These are phyloP conservation scores for Hylyphantes graminicola DNA, from an alignment of 1,140 invertebrate genomes.

Conservation along the genomic window DNA sequence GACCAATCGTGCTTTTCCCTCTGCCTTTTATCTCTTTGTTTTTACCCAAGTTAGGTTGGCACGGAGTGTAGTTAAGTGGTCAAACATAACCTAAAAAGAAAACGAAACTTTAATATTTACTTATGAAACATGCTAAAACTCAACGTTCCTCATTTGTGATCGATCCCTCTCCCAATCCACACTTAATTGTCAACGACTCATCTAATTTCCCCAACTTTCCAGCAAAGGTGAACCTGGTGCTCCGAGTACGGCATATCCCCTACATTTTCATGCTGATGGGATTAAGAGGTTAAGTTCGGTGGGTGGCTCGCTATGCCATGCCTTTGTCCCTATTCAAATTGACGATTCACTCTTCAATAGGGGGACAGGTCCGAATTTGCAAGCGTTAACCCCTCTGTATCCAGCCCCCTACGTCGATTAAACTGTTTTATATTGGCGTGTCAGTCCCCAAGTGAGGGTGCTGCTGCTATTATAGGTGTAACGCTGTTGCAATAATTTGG, in stretches of 20 bases:
- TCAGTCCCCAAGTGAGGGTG: background rate
- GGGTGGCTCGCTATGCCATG: background rate
- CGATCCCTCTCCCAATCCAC: slow-evolving; percentile 5
- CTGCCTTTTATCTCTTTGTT: too few relatives aligned
- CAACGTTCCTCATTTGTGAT: background rate
- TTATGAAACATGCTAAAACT: too few relatives aligned
- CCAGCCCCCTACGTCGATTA: slow-evolving; percentile 18
- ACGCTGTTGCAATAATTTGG: background rate
- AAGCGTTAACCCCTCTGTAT: slow-evolving; percentile 16
- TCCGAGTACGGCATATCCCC: slow-evolving; percentile 38
- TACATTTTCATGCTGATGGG: slow-evolving; percentile 46
- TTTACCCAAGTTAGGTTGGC: too few relatives aligned
- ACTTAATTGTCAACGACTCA: slow-evolving; percentile 22
- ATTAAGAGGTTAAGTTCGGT: slow-evolving; percentile 8
- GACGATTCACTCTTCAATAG: background rate
- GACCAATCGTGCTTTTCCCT: too few relatives aligned
- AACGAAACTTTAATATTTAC: too few relatives aligned
- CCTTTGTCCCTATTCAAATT: slow-evolving; percentile 35
- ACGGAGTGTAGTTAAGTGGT: too few relatives aligned
- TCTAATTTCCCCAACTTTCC: slow-evolving; percentile 34
- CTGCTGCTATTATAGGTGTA: background rate
- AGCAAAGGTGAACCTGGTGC: background rate
- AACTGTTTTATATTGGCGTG: slow-evolving; percentile 18
- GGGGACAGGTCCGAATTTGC: slow-evolving; percentile 10
- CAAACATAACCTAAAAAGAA: too few relatives aligned